phyloP scores from a whole-genome alignment of 2,797 vertebrate genomes.

The Trematomus bernacchii region DNA sequence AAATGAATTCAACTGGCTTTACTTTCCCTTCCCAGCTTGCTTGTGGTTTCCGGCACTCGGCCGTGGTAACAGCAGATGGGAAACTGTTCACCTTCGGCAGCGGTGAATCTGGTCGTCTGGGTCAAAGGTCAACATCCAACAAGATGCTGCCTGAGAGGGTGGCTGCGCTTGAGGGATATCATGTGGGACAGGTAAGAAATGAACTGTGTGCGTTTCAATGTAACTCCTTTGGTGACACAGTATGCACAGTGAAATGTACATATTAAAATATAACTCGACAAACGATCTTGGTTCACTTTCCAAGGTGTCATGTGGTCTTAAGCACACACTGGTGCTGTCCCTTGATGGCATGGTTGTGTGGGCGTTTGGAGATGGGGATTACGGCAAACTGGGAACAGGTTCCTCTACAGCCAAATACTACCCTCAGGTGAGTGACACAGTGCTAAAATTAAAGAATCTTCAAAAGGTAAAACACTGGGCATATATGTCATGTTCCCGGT shows the following conservation, averaged over 20 bases:
- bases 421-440: conserved; percentile 80
- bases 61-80: conserved; percentile 87
- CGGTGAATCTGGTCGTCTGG: conserved; percentile 88
- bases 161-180: conserved; percentile 84
- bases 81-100: conserved; percentile 89
- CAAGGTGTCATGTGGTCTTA: conserved; percentile 89
- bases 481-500: conserved; percentile 2
- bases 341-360: conserved; percentile 86
- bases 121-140: conserved; percentile 88
- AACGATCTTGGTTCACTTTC: conserved; percentile 13
- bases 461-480: not conserved
- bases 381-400: conserved; percentile 87
- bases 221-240: not conserved
- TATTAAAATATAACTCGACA: not conserved
- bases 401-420: conserved; percentile 88
- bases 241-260: not conserved
- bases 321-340: conserved; percentile 87
- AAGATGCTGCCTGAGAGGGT: conserved; percentile 89
- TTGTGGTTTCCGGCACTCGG: conserved; percentile 88
- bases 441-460: not conserved
- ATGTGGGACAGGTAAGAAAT: conserved; percentile 83
- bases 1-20: not conserved
- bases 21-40: conserved; percentile 74
- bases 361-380: conserved; percentile 89
- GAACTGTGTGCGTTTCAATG: not conserved